Base-by-base conservation (phyloP, 2,888 invertebrate genomes). In the Drosophila lacicola region DNA sequence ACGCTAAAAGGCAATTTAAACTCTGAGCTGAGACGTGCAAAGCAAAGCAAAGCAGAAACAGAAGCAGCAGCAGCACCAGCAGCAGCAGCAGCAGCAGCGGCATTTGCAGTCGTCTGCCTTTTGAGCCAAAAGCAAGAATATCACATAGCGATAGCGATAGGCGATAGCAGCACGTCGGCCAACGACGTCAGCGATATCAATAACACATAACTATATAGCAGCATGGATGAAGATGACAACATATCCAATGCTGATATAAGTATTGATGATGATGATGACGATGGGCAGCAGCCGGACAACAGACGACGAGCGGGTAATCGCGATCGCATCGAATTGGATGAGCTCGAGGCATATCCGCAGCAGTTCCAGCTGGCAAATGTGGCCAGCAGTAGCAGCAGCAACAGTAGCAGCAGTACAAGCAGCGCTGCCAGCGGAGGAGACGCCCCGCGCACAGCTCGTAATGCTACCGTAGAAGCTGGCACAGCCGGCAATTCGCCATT, bases 191-290 rank as follows among this genome's bases (percentile, higher is more conserved):
- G 71, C 83, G 78, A 84, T 70, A 74, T 53, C 74, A 76, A 71
- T 57, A 83, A 50, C 66, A 70, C 49, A 69, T 11, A 46, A 61
- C 21, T 63, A 42, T 45, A 64, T 58, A 71, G 69, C 73, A 82
- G 75, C 74, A 91, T 91, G 90, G 90, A 91, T 80, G 90, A 90
- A 75, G 91, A 90, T 86, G 90, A 91, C 70, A 91, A 90, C 80
- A 70, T 84, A 74, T 87, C 83, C 49, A 89, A 83, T 72, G 83
- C 80, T 53, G 85, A 90, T 71, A 80, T 82, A 73, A 88, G 85
- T 82, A 79, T 80, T 58, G 87, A 90, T 65, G 90, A 82, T 5
- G 85, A 82, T 13, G 88, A 76, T 10, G 73, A 67, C 8, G 79
- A 74, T 13, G 81, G 82, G 6, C 51, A 64, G 3, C 34, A 13